These are phyloP conservation scores for Pteronotus mesoamericanus DNA, from an alignment of 2,797 vertebrate species.

Conservation along the genomic window DNA sequence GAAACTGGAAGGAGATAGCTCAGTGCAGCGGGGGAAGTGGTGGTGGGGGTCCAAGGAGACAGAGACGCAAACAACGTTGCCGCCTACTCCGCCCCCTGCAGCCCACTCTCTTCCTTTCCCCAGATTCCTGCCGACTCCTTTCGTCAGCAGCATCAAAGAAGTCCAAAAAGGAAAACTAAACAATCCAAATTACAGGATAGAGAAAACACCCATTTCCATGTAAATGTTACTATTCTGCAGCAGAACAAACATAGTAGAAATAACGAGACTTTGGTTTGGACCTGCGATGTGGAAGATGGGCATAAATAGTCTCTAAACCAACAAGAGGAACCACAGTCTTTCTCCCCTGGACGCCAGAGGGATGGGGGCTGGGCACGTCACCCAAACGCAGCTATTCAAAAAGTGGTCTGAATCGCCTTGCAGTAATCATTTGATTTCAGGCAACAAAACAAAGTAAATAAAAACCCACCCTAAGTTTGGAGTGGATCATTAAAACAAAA, in stretches of 20 bases:
- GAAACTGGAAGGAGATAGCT: not conserved
- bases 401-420: not conserved
- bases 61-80: not conserved
- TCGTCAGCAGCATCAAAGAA: slow-evolving; percentile 67
- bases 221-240: slow-evolving; percentile 60
- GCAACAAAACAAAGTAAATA: not conserved
- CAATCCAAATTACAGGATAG: slow-evolving; percentile 71
- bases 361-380: not conserved
- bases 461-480: not conserved
- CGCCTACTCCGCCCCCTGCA: not conserved
- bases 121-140: slow-evolving; percentile 61
- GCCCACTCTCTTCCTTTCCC: slow-evolving; percentile 44
- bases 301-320: slow-evolving; percentile 56
- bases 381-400: not conserved
- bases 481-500: not conserved
- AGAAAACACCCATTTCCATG: slow-evolving; percentile 59
- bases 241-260: slow-evolving; percentile 51
- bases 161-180: slow-evolving; percentile 71
- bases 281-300: not conserved
- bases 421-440: slow-evolving; percentile 10
- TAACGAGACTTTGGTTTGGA: slow-evolving; percentile 64
- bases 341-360: not conserved
- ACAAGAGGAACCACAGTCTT: not conserved
- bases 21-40: not conserved
- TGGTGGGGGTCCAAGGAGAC: not conserved